Conservation (phyloP, 2,797 vertebrate genomes). For the Anableps anableps region DNA sequence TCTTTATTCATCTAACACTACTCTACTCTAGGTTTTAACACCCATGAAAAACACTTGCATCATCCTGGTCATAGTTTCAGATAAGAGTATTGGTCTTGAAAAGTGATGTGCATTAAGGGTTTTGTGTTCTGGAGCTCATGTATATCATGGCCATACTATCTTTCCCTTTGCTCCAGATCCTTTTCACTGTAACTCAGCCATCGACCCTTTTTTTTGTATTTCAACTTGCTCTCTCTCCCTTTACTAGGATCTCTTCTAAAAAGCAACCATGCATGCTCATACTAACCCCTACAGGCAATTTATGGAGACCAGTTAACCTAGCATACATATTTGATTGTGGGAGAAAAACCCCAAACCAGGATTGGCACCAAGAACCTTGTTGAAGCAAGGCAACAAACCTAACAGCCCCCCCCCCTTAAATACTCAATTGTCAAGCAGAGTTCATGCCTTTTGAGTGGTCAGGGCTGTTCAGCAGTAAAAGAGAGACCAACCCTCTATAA, state of each 20-base stretch:
- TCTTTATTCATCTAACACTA: conserved; percentile 25
- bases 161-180: conserved; percentile 9
- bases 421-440: background rate
- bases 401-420: background rate
- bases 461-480: background rate
- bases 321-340: background rate
- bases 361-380: background rate
- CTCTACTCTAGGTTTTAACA: conserved; percentile 4
- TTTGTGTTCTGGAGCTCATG: conserved; percentile 48
- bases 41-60: conserved; percentile 14
- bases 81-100: conserved; percentile 41
- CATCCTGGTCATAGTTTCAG: conserved; percentile 18
- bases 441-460: background rate
- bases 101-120: conserved; percentile 41
- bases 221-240: conserved; percentile 26
- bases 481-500: background rate
- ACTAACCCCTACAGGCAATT: background rate
- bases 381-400: background rate
- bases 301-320: background rate
- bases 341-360: background rate
- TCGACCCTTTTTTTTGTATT: conserved; percentile 24
- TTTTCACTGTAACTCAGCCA: conserved; percentile 16
- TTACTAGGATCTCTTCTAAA: conserved; percentile 47
- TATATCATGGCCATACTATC: conserved; percentile 36
- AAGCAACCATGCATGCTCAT: background rate